These are phyloP conservation scores for Pentalonia nigronervosa DNA, from an alignment of 1,140 invertebrate species.

Conservation along the genomic window DNA sequence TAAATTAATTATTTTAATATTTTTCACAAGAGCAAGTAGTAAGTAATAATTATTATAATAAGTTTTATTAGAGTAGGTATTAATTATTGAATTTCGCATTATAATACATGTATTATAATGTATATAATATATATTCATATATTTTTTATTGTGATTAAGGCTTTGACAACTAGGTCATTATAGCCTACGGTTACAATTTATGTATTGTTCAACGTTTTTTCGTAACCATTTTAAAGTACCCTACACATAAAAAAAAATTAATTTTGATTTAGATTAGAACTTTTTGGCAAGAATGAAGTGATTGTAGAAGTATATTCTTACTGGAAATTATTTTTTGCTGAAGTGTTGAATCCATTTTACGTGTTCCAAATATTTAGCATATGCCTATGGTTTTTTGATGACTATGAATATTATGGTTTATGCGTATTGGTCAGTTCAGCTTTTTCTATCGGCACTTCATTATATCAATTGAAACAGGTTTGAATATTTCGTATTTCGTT, in stretches of 20 bases:
- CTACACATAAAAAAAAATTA: neutral
- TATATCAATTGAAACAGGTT: conserved; percentile 69
- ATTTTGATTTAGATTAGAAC: conserved; percentile 72
- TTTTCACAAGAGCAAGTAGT: neutral
- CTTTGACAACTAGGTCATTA: too few relatives aligned
- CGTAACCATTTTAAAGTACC: neutral
- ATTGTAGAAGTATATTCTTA: conserved; percentile 78
- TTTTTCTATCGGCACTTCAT: conserved; percentile 71
- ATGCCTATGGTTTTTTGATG: conserved; percentile 77
- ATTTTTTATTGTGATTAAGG: too few relatives aligned
- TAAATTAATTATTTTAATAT: too few relatives aligned
- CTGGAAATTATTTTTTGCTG: conserved; percentile 74
- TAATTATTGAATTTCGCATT: neutral
- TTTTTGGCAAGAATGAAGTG: conserved; percentile 81
- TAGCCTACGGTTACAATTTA: too few relatives aligned
- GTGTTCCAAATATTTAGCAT: conserved; percentile 89
- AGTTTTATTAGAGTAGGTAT: neutral
- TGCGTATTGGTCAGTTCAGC: conserved; percentile 73
- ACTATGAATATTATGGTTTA: conserved; percentile 82
- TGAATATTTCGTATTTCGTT: conserved; percentile 68
- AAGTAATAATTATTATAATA: neutral
- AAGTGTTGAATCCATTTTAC: conserved; percentile 92
- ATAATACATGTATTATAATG: neutral
- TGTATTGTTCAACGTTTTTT: neutral
- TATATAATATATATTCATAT: too few relatives aligned